These are phyloP conservation scores for Malurus cyaneus DNA, from an alignment of 2,113 vertebrate genomes.

Conservation along the genomic window DNA sequence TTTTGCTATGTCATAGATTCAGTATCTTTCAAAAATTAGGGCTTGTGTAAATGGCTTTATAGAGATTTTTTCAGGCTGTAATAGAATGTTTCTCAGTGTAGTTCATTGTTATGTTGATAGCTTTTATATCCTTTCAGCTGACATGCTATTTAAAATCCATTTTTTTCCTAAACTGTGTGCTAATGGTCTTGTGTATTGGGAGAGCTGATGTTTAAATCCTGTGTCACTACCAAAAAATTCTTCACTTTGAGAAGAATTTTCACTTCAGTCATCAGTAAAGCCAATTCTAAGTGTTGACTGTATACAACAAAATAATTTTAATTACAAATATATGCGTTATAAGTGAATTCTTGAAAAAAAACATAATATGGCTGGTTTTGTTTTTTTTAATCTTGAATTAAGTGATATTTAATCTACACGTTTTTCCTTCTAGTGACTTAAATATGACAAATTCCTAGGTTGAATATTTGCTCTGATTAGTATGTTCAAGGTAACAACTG, in stretches of 20 bases:
- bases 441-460: neutral
- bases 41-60: neutral
- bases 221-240: neutral
- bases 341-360: neutral
- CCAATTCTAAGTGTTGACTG: neutral
- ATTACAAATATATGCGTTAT: neutral
- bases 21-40: neutral
- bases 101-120: neutral
- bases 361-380: neutral
- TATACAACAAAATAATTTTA: neutral
- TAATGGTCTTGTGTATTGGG: neutral
- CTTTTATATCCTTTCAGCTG: neutral
- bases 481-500: slow-evolving; percentile 6
- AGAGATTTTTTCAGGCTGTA: neutral
- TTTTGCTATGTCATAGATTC: neutral
- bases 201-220: neutral
- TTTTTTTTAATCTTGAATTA: slow-evolving; percentile 16
- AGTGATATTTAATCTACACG: neutral
- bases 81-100: neutral
- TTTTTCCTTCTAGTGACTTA: slow-evolving; percentile 26
- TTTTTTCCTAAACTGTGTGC: neutral
- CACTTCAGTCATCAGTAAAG: neutral
- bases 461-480: neutral
- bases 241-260: neutral
- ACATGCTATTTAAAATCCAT: neutral